phyloP scores from a whole-genome alignment of 2,113 vertebrate genomes.

The Malurus melanocephalus region DNA sequence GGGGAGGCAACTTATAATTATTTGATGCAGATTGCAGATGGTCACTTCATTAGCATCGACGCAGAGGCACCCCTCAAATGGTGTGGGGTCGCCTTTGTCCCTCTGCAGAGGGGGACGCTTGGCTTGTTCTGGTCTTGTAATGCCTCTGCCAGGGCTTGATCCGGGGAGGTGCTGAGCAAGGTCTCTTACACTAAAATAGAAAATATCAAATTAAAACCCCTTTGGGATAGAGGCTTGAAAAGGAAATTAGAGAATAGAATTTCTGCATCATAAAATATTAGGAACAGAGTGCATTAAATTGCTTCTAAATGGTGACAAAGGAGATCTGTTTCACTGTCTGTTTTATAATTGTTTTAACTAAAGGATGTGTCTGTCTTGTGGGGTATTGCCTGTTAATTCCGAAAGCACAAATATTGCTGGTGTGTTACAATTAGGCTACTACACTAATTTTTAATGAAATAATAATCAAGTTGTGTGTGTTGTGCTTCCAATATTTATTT shows the following conservation, averaged over 20 bases:
- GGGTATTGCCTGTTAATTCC: constrained; percentile 8
- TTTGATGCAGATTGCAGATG: constrained; percentile 72
- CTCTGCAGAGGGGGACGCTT: neutral
- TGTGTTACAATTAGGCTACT: neutral
- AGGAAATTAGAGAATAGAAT: constrained; percentile 29
- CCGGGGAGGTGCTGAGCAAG: neutral
- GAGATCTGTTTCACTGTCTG: constrained; percentile 66
- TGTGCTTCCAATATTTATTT: constrained; percentile 44
- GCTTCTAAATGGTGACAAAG: constrained; percentile 62
- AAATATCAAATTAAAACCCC: neutral
- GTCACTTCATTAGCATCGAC: constrained; percentile 53
- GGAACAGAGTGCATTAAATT: constrained; percentile 37
- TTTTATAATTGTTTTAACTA: constrained; percentile 68
- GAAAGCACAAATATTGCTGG: constrained; percentile 10
- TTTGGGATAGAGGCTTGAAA: neutral
- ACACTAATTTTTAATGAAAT: neutral
- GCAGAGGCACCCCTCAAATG: neutral
- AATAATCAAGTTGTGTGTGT: neutral
- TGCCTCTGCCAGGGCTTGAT: neutral
- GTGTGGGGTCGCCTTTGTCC: neutral
- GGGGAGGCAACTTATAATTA: constrained; percentile 67
- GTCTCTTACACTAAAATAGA: neutral
- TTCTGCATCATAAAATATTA: constrained; percentile 39
- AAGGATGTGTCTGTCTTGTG: constrained; percentile 35
- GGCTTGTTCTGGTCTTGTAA: neutral